Base-by-base conservation (phyloP, 2,113 vertebrate species). In the Silurus asotus region DNA sequence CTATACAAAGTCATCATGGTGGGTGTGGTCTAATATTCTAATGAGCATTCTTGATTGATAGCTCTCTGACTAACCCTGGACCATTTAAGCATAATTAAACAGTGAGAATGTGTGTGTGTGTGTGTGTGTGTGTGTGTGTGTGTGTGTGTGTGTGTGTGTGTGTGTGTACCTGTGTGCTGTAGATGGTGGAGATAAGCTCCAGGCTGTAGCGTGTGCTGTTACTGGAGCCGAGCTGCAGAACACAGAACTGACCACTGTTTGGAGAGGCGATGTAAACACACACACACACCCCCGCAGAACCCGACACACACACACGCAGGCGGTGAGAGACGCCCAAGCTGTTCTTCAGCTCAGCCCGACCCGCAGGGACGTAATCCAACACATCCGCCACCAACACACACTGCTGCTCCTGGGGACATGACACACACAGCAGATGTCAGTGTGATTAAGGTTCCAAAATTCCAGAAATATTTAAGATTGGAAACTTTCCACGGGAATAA, bases 371-470 rank as follows among this genome's bases (percentile, higher is more conserved):
- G 86, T 96, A 98, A 0, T 97, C 97, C 93, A 99, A 90, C 93
- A 98, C 94, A 83, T 99, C 97, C 0, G 95, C 94, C 69, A 97
- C 97, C 96, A 99, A 95, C 86, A 99, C 92, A 89, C 98, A 99
- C 84, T 96, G 93, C 77, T 99, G 97, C 62, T 97, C 96, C 98
- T 98, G 88, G 6, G 8, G 13, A 28, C 7, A 13, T 2, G 76
- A 80, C 10, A 49, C 8, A 11, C 48, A 56, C 25, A 76, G n/a
- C n/a, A n/a, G 11, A 13, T 1, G 4, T 20, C 5, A 75, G 5
- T 23, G 19, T 23, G 37, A 3, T 11, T 75, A 10, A 37, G 37
- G 37, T 37, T 37, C 3, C 37, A 37, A 37, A 37, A 37, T 37
- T 37, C 37, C 37, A 37, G 37, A 37, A 37, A 37, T 37, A 37